Conservation (phyloP, 2,797 vertebrate genomes). For the Margarornis squamiger region DNA sequence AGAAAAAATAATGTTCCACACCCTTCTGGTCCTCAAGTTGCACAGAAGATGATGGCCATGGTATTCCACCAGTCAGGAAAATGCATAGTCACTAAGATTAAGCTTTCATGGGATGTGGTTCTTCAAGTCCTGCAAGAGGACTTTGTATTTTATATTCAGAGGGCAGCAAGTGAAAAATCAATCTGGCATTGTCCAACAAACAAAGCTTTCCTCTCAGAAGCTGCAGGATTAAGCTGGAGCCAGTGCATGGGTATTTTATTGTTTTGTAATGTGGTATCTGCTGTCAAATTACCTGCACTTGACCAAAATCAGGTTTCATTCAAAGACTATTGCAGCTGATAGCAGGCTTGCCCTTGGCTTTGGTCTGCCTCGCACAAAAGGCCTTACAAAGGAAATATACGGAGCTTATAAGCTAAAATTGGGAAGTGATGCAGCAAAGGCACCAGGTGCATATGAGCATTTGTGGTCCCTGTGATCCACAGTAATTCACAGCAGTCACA, state of each 20-base stretch:
- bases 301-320: background rate
- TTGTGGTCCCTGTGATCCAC: background rate
- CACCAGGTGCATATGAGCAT: background rate
- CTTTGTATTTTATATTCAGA: background rate
- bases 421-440: background rate
- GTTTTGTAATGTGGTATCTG: background rate
- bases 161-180: background rate
- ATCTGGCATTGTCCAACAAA: background rate
- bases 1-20: background rate
- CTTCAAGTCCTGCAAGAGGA: background rate
- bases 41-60: background rate
- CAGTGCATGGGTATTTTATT: background rate
- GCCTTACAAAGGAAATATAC: background rate
- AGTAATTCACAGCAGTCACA: background rate
- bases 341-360: background rate
- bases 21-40: background rate
- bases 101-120: background rate
- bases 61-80: background rate
- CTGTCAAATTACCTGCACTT: background rate
- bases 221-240: background rate
- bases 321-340: background rate
- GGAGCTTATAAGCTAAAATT: background rate
- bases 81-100: background rate
- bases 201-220: background rate
- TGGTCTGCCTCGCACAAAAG: background rate